Evolutionary conservation across 2,113 vertebrate genomes (phyloP).

Genomic region (Scophthalmus maximus): DNA sequence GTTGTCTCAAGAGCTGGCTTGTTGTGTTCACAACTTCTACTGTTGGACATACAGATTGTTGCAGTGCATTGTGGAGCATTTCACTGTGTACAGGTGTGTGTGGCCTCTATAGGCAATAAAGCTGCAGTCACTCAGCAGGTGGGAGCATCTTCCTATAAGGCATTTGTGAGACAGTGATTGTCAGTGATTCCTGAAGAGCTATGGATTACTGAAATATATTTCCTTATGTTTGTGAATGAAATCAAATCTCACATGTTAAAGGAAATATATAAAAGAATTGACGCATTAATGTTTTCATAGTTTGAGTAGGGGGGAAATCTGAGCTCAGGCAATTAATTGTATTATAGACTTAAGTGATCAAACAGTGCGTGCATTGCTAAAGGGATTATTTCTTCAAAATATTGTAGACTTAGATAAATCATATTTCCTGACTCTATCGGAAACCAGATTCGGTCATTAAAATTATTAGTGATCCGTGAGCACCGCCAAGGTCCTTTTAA

Average conservation of each 20-base stretch:
- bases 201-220: background rate
- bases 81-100: background rate
- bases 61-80: background rate
- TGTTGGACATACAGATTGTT: background rate
- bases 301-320: slow-evolving; percentile 13
- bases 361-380: slow-evolving; percentile 37
- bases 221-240: slow-evolving; percentile 1
- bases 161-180: slow-evolving; percentile 7
- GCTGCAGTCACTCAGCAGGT: slow-evolving; percentile 15
- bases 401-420: slow-evolving; percentile 41
- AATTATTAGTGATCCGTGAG: slow-evolving; percentile 62
- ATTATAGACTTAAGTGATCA: slow-evolving; percentile 39
- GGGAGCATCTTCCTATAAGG: background rate
- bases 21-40: background rate
- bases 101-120: background rate
- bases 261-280: slow-evolving; percentile 8
- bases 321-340: slow-evolving; percentile 19
- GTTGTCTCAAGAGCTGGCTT: background rate
- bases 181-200: slow-evolving; percentile 3
- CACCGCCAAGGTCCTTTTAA: slow-evolving; percentile 51
- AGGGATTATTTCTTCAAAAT: slow-evolving; percentile 40
- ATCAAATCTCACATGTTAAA: slow-evolving; percentile 3
- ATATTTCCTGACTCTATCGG: slow-evolving; percentile 43
- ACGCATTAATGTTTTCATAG: background rate
- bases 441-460: slow-evolving; percentile 55